These are phyloP conservation scores for Candidula unifasciata DNA, from an alignment of 2,888 invertebrate species.

Conservation along the genomic window DNA sequence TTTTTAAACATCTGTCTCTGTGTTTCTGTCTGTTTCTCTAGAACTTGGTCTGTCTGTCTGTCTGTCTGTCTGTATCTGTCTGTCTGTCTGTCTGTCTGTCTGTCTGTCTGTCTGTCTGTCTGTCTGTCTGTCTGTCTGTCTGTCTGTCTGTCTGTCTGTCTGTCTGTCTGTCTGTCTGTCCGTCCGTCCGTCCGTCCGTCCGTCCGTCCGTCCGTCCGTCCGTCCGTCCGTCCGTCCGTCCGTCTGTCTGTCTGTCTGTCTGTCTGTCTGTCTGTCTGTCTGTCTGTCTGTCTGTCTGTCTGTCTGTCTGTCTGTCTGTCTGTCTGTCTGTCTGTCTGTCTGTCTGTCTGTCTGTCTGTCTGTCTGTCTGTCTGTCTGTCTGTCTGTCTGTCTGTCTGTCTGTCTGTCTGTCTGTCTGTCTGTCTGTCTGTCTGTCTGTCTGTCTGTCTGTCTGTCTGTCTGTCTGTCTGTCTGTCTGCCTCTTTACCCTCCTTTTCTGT, in stretches of 20 bases:
- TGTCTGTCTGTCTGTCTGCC: conserved; percentile 2
- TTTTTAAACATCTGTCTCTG: no score
- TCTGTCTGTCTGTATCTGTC: no score
- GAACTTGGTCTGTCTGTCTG: no score
- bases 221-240: no score
- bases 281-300: conserved; percentile 6
- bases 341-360: conserved; percentile 6
- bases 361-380: conserved; percentile 6
- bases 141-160: neutral
- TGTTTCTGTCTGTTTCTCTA: no score
- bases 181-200: no score
- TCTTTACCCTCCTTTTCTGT: no score
- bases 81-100: no score
- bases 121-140: neutral
- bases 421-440: conserved; percentile 6
- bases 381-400: conserved; percentile 6
- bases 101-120: no score
- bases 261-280: conserved; percentile 6
- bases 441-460: conserved; percentile 6
- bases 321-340: conserved; percentile 6
- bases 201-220: no score
- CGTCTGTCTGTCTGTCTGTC: neutral
- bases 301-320: conserved; percentile 6
- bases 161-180: no score
- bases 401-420: conserved; percentile 6